Percentiles rank a stretch among this genome's conserved stretches.
Evolutionary conservation across 1,140 invertebrate species (phyloP).

Genomic region (Cephus cinctus): DNA sequence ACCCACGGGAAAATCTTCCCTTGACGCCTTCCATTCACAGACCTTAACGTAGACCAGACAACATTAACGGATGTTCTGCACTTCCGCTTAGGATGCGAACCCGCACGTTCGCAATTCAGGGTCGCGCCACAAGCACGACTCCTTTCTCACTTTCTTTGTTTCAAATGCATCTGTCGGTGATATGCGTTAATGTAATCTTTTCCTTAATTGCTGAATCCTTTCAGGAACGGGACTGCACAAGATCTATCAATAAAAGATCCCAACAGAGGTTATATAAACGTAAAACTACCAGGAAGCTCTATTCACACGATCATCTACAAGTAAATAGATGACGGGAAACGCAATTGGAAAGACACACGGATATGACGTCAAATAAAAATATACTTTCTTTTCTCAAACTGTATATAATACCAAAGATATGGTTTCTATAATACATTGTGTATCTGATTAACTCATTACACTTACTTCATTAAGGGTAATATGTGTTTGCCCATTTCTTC

Average conservation of each 20-base stretch:
- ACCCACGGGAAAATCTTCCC: background rate
- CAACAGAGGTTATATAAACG: slow-evolving; percentile 9
- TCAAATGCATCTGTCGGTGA: no score
- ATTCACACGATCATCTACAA: slow-evolving; percentile 28
- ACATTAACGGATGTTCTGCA: background rate
- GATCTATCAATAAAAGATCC: slow-evolving; percentile 17
- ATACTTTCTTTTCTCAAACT: background rate
- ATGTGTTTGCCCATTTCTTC: slow-evolving; percentile 61
- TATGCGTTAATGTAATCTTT: background rate
- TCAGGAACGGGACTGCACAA: background rate
- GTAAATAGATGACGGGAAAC: background rate
- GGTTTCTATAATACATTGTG: slow-evolving; percentile 11
- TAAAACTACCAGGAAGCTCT: slow-evolving; percentile 15
- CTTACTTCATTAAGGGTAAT: slow-evolving; percentile 57
- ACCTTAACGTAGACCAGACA: background rate
- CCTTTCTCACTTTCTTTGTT: no score
- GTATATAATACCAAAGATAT: slow-evolving; percentile 1
- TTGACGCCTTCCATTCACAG: background rate
- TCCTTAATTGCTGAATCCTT: no score
- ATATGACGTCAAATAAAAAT: background rate
- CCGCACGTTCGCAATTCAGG: background rate
- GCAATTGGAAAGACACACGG: background rate
- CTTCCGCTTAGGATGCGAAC: background rate
- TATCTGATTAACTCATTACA: slow-evolving; percentile 7
- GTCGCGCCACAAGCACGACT: background rate